These are phyloP conservation scores for Palythoa grandis DNA, from an alignment of 92 coral and sea anemone species.

Conservation along the genomic window DNA sequence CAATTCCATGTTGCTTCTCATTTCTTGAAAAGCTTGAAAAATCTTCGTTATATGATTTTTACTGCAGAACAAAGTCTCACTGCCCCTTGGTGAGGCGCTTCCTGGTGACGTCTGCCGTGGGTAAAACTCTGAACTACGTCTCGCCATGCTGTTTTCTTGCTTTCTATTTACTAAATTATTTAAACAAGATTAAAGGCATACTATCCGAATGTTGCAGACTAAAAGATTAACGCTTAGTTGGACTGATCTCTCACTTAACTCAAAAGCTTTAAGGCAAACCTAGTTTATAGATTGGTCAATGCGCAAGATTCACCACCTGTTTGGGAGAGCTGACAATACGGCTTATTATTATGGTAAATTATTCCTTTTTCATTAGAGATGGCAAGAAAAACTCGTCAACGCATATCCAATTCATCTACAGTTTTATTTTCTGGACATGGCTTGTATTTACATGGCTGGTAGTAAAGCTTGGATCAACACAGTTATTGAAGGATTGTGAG, in stretches of 20 bases:
- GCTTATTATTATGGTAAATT: slow-evolving; percentile 39
- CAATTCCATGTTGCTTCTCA: slow-evolving; percentile 80
- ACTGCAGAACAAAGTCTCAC: slow-evolving; percentile 32
- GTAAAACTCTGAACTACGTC: slow-evolving; percentile 38
- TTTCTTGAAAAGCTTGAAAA: slow-evolving; percentile 56
- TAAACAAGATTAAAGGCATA: neutral
- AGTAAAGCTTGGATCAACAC: slow-evolving; percentile 8
- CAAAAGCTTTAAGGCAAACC: neutral
- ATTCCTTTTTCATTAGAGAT: slow-evolving; percentile 23
- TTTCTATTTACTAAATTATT: neutral
- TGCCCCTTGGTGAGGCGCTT: neutral
- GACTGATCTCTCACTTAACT: slow-evolving; percentile 1
- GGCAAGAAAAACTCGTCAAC: neutral
- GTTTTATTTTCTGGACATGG: neutral
- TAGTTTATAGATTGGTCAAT: slow-evolving; percentile 7
- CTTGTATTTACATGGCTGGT: neutral
- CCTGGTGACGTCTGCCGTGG: slow-evolving; percentile 34
- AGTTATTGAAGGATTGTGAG: neutral
- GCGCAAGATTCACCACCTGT: slow-evolving; percentile 37
- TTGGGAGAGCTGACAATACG: neutral
- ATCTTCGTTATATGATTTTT: slow-evolving; percentile 33
- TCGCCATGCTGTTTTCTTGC: slow-evolving; percentile 3
- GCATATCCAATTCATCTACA: neutral
- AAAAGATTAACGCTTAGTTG: neutral
- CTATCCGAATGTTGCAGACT: neutral